Base-by-base conservation (phyloP, 2,113 vertebrate species). In the Cranoglanis bouderius region DNA sequence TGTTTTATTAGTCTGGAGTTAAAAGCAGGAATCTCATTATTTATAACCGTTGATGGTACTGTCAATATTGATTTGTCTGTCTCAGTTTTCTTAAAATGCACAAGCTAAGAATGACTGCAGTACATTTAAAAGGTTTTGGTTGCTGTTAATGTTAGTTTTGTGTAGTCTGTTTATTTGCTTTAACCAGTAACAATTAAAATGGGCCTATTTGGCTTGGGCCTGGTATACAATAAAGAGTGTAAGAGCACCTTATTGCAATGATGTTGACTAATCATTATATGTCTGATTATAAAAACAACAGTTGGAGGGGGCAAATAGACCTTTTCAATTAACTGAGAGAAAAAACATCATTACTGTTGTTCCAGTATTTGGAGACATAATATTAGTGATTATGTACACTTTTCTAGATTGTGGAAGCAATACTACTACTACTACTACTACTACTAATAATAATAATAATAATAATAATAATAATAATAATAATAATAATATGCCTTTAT, bases 1-100 rank as follows among this genome's bases (percentile, higher is more conserved):
- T 57, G 80, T 82, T 57, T 82, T 24, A 40, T 85, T 85, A 70
- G 83, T 35, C 51, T 57, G 13, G 70, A 18, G 51, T 59, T 77
- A 14, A 86, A 74, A 40, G 67, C 85, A 86, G 67, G 59, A 67
- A 67, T 70, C 29, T 67, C 59, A 65, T 85, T 85, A 12, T 67
- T 85, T 51, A 85, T 10, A 13, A 51, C 29, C 43, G 0, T 21
- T 85, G 18, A 49, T 67, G n/a, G 63, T 35, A 67, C 51, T 75
- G 85, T 59, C 85, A 86, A 86, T 77, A 86, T 86, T 77, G 70
- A 77, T 86, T 77, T 59, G 38, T 86, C 85, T 86, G 85, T 77
- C 70, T 86, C 85, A 77, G 53, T 55, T 55, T 59, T 74, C 70
- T 86, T 61, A 51, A 32, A 67, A 49, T 67, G 43, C 83, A 19